These are phyloP conservation scores for Xenops minutus DNA, from an alignment of 2,797 vertebrate species.

Conservation along the genomic window DNA sequence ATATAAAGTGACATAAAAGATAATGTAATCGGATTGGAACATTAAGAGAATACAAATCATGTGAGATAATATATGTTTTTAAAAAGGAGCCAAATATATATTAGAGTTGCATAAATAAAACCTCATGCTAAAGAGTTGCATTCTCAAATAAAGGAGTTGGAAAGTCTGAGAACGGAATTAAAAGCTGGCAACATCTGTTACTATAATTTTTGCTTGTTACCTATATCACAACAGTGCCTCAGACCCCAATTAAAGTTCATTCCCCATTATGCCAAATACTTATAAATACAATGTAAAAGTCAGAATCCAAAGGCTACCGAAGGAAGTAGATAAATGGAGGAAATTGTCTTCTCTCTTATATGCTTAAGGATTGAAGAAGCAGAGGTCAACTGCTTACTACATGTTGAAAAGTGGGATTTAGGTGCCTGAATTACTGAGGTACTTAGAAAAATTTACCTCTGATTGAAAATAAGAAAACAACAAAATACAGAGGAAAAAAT, in stretches of 20 bases:
- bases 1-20: neutral
- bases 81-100: neutral
- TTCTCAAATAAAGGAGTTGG: neutral
- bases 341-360: neutral
- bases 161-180: neutral
- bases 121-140: neutral
- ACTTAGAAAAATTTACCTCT: neutral
- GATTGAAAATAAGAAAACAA: neutral
- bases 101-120: neutral
- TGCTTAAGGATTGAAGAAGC: neutral
- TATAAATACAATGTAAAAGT: neutral
- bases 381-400: neutral
- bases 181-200: neutral
- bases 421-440: neutral
- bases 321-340: neutral
- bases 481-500: neutral
- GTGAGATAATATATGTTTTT: neutral
- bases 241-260: neutral
- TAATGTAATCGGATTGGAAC: neutral
- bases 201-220: conserved; percentile 9
- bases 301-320: neutral
- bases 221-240: neutral
- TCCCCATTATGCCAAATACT: neutral
- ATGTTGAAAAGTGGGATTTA: neutral
- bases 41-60: neutral